A percentile compares a stretch with the other conserved stretches of the same genome.
Conservation (phyloP, 2,888 invertebrate genomes). For the Cryptocheilus praepositus region DNA sequence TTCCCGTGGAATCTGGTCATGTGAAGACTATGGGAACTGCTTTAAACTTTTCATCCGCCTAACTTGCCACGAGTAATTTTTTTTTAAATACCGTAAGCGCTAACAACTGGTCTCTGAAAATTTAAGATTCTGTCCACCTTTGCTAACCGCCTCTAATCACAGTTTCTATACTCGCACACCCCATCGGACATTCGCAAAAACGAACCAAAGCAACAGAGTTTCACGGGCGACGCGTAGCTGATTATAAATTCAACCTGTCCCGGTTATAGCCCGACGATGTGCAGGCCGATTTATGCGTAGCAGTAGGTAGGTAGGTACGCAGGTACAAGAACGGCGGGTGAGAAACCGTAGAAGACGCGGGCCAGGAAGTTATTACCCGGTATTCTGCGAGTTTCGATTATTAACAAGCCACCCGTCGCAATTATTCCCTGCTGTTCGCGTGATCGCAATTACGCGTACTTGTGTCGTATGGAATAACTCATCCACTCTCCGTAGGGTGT, state of each 20-base stretch:
- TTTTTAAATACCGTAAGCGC: no score
- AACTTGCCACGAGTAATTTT: no score
- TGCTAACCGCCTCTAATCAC: background rate
- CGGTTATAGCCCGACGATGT: background rate
- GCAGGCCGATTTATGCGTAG: background rate
- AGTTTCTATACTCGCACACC: background rate
- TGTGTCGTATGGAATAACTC: background rate
- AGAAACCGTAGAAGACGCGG: constrained; percentile 5
- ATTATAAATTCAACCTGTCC: background rate
- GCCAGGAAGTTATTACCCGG: background rate
- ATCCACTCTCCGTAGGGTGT: no score
- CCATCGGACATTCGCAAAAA: background rate
- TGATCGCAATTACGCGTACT: constrained; percentile 38
- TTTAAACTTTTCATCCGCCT: no score
- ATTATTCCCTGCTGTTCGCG: constrained; percentile 29
- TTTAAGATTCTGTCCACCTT: no score
- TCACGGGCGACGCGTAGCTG: background rate
- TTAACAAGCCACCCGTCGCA: constrained; percentile 26
- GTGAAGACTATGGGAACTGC: no score
- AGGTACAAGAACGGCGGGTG: background rate
- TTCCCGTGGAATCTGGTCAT: no score
- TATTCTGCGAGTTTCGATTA: background rate
- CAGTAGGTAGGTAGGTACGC: background rate
- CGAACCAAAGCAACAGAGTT: background rate
- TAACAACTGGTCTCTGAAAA: no score